These are phyloP conservation scores for Odontophorus gujanensis DNA, from an alignment of 2,113 vertebrate genomes.

Conservation along the genomic window DNA sequence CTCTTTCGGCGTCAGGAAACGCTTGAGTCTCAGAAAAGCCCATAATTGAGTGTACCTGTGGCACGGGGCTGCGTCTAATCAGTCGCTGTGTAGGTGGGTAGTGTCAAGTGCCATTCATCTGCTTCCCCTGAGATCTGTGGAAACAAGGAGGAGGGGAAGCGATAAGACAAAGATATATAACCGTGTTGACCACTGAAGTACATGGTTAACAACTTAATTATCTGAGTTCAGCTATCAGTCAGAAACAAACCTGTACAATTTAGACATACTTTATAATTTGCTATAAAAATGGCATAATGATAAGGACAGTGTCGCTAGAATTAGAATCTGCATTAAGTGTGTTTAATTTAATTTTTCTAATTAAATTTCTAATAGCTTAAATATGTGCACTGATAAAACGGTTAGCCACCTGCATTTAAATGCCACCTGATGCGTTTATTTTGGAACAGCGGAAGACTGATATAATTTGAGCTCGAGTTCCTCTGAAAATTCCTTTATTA, in stretches of 20 bases:
- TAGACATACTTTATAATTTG: slow-evolving; percentile 70
- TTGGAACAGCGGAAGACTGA: slow-evolving; percentile 78
- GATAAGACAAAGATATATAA: slow-evolving; percentile 78
- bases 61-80: slow-evolving; percentile 76
- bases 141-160: slow-evolving; percentile 74
- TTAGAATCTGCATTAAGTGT: slow-evolving; percentile 74
- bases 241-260: slow-evolving; percentile 73
- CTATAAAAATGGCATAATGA: slow-evolving; percentile 74
- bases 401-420: slow-evolving; percentile 81
- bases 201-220: slow-evolving; percentile 85
- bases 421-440: slow-evolving; percentile 84
- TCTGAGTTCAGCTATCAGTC: slow-evolving; percentile 78
- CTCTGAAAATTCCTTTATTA: slow-evolving; percentile 72
- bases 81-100: slow-evolving; percentile 73
- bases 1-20: slow-evolving; percentile 51
- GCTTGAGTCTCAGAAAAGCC: slow-evolving; percentile 55
- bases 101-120: slow-evolving; percentile 82
- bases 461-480: slow-evolving; percentile 74
- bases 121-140: slow-evolving; percentile 75
- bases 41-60: slow-evolving; percentile 79
- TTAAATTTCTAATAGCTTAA: slow-evolving; percentile 84
- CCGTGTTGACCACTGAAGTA: slow-evolving; percentile 80
- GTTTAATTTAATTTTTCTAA: slow-evolving; percentile 84
- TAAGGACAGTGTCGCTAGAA: slow-evolving; percentile 72
- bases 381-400: slow-evolving; percentile 79